Base-by-base conservation (phyloP, 2,113 vertebrate genomes). In the Origma solitaria region DNA sequence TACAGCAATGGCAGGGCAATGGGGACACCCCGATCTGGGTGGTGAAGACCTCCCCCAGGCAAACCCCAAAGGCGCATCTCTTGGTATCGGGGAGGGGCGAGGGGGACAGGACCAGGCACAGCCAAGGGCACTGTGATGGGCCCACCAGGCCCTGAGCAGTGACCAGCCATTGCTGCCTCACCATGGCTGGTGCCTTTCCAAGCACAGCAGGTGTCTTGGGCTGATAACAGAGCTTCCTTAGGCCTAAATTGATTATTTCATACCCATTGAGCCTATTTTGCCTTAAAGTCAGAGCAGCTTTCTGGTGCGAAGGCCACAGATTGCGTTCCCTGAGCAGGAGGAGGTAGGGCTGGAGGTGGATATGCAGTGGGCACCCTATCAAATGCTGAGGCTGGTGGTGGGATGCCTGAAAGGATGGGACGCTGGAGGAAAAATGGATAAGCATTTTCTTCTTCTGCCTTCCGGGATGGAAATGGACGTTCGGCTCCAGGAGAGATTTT, bases 101-200 rank as follows among this genome's bases (percentile, higher is more conserved):
- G 13, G 38, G 56, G 53, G 16, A 40, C 47, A 5, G 4, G 57
- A 58, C n/a, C 20, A 27, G 31, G 45, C 72, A 49, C 19, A 53
- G 81, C 62, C 4, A 1, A 49, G 30, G 49, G 20, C 1, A 1
- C 53, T 5, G 30, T 0, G 4, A 33, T 0, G 0, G 51, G 44
- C 21, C 35, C 62, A 45, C 6, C 53, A 51, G 28, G 30, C 51
- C 81, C 56, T 21, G 24, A 12, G 25, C 0, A 0, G 28, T 35
- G 37, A 50, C 24, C 27, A 25, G 44, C 27, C 37, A 44, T 28
- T 3, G 0, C 50, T 57, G 31, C 37, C 42, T 35, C 44, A 37
- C 24, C 37, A 30, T 0, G 0, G 40, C 68, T 33, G 21, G 24
- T 81, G 58, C 35, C 47, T 7, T 20, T 20, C 45, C 28, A 71